A percentile compares a stretch with the other conserved stretches of the same genome.
Evolutionary conservation across 2,113 vertebrate genomes (phyloP).

Genomic region (Pituophis catenifer): DNA sequence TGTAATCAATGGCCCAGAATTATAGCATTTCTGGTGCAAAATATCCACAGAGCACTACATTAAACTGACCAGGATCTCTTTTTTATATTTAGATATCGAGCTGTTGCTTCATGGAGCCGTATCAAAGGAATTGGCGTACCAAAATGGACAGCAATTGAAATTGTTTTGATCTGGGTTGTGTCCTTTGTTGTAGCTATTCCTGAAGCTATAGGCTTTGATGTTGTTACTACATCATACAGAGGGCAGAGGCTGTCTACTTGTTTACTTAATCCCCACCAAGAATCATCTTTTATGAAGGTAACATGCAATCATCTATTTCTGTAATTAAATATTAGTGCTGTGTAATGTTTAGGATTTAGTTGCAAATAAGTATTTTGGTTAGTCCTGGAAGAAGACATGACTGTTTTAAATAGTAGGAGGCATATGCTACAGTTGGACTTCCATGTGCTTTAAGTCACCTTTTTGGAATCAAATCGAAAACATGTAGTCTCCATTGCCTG

Average conservation of each 20-base stretch:
- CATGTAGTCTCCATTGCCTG: background rate
- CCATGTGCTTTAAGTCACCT: background rate
- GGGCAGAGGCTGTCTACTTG: conserved; percentile 80
- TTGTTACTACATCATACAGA: conserved; percentile 81
- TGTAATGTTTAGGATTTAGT: background rate
- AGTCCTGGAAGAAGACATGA: background rate
- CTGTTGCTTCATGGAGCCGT: conserved; percentile 86
- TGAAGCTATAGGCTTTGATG: conserved; percentile 88
- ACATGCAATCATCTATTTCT: background rate
- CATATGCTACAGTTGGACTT: background rate
- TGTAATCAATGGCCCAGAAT: background rate
- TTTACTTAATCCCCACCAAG: conserved; percentile 82
- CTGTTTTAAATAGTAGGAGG: background rate
- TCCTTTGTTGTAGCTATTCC: conserved; percentile 86
- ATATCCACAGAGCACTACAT: background rate
- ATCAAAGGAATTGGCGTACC: conserved; percentile 86
- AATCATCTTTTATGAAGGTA: conserved; percentile 88
- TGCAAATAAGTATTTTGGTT: background rate
- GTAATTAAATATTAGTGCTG: background rate
- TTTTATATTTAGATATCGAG: conserved; percentile 79
- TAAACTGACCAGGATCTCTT: conserved; percentile 8
- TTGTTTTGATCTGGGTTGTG: conserved; percentile 86
- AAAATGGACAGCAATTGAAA: conserved; percentile 84
- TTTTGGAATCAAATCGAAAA: background rate
- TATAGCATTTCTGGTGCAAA: background rate